A percentile compares a stretch with the other conserved stretches of the same genome.
Conservation (phyloP, 2,888 invertebrate genomes). For the Nemurella pictetii region DNA sequence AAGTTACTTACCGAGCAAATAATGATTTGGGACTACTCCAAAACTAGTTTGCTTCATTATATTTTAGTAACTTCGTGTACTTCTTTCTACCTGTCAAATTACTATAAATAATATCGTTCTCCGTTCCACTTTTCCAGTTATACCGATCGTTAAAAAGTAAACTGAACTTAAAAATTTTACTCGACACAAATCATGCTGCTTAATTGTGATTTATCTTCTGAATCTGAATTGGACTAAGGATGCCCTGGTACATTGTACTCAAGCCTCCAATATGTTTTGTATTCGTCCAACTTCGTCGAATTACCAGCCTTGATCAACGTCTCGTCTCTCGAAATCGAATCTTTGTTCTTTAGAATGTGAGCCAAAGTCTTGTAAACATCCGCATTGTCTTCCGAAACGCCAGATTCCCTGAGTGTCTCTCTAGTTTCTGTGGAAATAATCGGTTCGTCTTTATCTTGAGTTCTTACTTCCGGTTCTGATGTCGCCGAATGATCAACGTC, state of each 20-base stretch:
- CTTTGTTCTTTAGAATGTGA: conserved; percentile 43
- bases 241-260: conserved; percentile 56
- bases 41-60: neutral
- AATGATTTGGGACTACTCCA: neutral
- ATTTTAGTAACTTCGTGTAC: too few relatives aligned
- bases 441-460: neutral
- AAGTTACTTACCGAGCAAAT: neutral
- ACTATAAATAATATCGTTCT: too few relatives aligned
- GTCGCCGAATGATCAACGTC: neutral
- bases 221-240: neutral
- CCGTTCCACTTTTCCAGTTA: too few relatives aligned
- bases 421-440: neutral
- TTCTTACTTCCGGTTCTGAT: neutral
- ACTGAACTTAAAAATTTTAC: too few relatives aligned
- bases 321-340: conserved; percentile 43
- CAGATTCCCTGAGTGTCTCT: neutral
- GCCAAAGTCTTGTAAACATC: conserved; percentile 42
- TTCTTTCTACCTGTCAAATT: too few relatives aligned
- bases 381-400: conserved; percentile 24
- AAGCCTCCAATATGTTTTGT: conserved; percentile 59
- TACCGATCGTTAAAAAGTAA: too few relatives aligned
- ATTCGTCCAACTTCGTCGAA: conserved; percentile 55
- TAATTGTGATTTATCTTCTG: too few relatives aligned
- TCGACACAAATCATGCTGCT: too few relatives aligned
- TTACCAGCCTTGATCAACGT: conserved; percentile 43